Percentiles rank a stretch among this genome's conserved stretches.
Conservation (phyloP, 2,888 invertebrate genomes). For the Drosophila melanosoma region DNA sequence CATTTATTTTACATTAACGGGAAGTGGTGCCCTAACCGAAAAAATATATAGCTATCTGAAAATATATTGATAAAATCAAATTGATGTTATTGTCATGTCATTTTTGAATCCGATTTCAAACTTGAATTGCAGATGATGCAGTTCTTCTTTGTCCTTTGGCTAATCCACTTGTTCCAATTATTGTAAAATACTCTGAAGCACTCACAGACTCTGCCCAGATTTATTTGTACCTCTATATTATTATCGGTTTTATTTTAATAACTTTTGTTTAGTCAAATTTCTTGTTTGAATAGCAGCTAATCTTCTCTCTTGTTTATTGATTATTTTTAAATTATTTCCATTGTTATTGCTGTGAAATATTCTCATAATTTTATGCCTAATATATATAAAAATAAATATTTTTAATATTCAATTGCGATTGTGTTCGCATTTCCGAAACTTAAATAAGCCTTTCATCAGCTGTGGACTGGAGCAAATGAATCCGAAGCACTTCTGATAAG, state of each 20-base stretch:
- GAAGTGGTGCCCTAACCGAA: neutral
- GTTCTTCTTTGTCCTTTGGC: too few species aligned
- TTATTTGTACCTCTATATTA: neutral
- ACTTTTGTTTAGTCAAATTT: neutral
- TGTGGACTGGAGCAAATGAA: neutral
- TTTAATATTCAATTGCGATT: neutral
- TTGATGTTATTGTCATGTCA: too few species aligned
- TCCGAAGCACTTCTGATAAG: conserved; percentile 34
- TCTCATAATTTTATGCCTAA: neutral
- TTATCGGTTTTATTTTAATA: neutral
- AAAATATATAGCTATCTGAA: neutral
- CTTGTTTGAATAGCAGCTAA: neutral
- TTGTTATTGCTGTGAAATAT: neutral
- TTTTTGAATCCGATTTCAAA: too few species aligned
- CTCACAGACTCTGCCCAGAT: neutral
- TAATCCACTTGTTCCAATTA: too few species aligned
- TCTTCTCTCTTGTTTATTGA: neutral
- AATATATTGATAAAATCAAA: neutral
- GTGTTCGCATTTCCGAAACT: neutral
- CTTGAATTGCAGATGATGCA: too few species aligned
- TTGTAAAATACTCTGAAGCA: too few species aligned
- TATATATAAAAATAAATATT: neutral
- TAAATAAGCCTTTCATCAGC: neutral
- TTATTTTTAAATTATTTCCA: too few species aligned
- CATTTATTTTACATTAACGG: neutral